Evolutionary conservation across 2,797 vertebrate species (phyloP), one percentile per base, ranked within the genome.

Genomic region (Eremophila alpestris): DNA sequence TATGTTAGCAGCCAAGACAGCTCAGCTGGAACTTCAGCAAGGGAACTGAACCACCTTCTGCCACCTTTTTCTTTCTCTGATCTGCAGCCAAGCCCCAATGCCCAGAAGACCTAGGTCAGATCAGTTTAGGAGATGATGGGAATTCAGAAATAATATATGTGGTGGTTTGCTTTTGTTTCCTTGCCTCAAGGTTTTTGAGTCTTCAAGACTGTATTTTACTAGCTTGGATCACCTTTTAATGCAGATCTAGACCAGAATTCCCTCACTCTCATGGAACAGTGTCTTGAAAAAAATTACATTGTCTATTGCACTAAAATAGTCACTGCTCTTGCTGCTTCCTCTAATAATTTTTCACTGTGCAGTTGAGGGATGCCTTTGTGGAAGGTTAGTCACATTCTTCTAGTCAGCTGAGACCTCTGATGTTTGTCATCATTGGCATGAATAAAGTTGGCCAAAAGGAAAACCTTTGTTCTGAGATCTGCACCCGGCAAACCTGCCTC

Each of bases 401-500:
- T 85, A 32, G 45, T 88, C 70, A 91, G 38, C 34, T 64, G 80
- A 95, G 56, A 63, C 56, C 67, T 79, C 67, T 74, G 55, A 19
- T 84, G 54, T 82, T 94, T 94, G 76, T 88, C 87, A 43, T 91
- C 51, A 46, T 27, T 79, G 69, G 30, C 40, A 52, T 60, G 38
- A 94, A 86, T 67, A 82, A 82, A 86, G 16, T 12, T 83, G 52
- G 29, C 24, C 51, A n/a, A 81, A 83, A 59, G 10, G n/a, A 94
- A 91, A 93, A 58, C 11, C 18, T 85, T 83, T 83, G 46, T 90
- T 88, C 62, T 59, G 76, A 96, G 59, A 27, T 83, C 24, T 59
- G 49, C 9, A 65, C 30, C 30, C 51, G 69, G 40, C 23, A 81
- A 96, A 90, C 45, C 69, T 67, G 26, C 13, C 52, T 62, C 40